Base-by-base conservation (phyloP, 2,888 invertebrate genomes). In the Diaprepes abbreviatus region DNA sequence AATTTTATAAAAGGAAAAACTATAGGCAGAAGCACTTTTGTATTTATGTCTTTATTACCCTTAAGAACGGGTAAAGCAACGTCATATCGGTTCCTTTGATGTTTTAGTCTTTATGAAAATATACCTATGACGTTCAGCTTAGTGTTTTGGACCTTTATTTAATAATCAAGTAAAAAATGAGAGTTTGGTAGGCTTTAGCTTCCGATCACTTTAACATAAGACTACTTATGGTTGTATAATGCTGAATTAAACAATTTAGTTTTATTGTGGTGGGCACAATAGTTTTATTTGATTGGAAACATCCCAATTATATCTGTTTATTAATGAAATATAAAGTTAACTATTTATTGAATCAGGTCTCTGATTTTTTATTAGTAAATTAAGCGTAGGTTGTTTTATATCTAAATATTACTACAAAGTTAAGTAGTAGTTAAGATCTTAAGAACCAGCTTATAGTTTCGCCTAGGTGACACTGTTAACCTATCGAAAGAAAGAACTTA, bases 1-100 rank as follows among this genome's bases (percentile, higher is more conserved):
- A 57, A 33, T 63, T 57, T 68, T 31, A 16, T 50, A 58, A 62
- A 63, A 38, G 28, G 16, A 54, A 59, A 55, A 57, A 54, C 62
- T 48, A 66, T 43, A 40, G 70, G 55, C 82, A 81, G 82, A 80
- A 82, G 82, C 81, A 81, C 81, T 80, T 79, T 70, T 66, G 80
- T 79, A 80, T 82, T 82, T 81, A 82, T 81, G 81, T 79, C 82
- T 82, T 82, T 82, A 82, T 81, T 80, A 78, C 79, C 63, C 68
- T 57, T 62, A 57, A 62, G 74, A 74, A 71, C 70, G 63, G 72
- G 70, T 63, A 57, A 66, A 40, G 50, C 64, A 64, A 55, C 70
- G 48, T 48, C 64, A 58, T 59, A 60, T 62, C 75, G 75, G 75
- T 58, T 1, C 45, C 71, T 74, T 74, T 75, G 64, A 74, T 73